These are phyloP conservation scores for Phymatocera aterrima DNA, from an alignment of 2,888 invertebrate genomes.

Conservation along the genomic window DNA sequence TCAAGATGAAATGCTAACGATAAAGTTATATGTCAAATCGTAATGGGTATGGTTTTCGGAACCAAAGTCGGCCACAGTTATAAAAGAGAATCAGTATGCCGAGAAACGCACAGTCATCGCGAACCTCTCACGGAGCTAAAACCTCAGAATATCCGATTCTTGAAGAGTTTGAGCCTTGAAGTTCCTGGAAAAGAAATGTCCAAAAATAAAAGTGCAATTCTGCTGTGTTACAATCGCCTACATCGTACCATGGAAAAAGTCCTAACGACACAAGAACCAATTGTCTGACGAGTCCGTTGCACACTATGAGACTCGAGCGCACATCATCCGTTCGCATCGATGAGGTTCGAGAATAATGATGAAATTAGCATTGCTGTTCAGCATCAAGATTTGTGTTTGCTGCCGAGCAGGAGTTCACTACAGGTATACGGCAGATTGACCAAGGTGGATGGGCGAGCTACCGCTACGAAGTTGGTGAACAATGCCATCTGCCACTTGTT, in stretches of 20 bases:
- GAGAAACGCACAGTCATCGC: slow-evolving; percentile 19
- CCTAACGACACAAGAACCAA: slow-evolving; percentile 27
- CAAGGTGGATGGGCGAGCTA: slow-evolving; percentile 18
- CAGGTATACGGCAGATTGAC: slow-evolving; percentile 48
- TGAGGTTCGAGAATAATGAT: slow-evolving; percentile 43
- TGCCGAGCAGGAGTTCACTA: slow-evolving; percentile 49
- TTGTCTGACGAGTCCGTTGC: slow-evolving; percentile 45
- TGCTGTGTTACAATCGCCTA: background rate
- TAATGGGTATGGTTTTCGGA: slow-evolving; percentile 47
- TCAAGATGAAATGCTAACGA: slow-evolving; percentile 54
- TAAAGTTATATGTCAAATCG: slow-evolving; percentile 52
- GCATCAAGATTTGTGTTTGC: too few relatives aligned
- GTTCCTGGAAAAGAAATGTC: slow-evolving; percentile 27
- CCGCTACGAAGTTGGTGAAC: slow-evolving; percentile 53
- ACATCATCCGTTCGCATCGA: slow-evolving; percentile 46
- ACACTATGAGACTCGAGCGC: slow-evolving; percentile 43
- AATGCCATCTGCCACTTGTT: slow-evolving; percentile 64
- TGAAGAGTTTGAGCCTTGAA: slow-evolving; percentile 50
- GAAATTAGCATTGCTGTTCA: too few relatives aligned
- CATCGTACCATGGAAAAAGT: slow-evolving; percentile 39
- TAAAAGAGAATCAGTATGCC: slow-evolving; percentile 40
- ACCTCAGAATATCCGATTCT: slow-evolving; percentile 49
- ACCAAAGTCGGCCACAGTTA: slow-evolving; percentile 44
- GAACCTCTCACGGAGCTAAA: slow-evolving; percentile 34
- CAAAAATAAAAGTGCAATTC: slow-evolving; percentile 11